phyloP scores from a whole-genome alignment of 2,888 invertebrate genomes.

The Strigamia transsilvanica region DNA sequence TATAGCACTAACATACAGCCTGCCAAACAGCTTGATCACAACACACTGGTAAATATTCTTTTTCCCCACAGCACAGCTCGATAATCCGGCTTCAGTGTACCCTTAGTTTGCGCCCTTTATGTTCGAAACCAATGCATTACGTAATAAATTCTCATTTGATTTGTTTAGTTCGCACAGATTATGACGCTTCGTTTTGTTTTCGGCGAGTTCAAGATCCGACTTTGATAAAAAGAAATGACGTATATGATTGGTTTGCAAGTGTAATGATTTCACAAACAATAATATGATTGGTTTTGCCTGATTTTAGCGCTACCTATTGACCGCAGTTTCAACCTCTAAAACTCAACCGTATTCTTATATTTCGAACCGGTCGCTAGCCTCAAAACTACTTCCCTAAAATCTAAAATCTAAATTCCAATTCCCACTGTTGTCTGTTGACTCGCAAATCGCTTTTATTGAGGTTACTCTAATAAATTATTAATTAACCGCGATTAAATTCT shows the following conservation, averaged over 20 bases:
- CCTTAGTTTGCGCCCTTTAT: not conserved
- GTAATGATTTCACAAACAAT: conserved; percentile 10
- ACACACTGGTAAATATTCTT: conserved; percentile 32
- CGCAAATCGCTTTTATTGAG: conserved; percentile 3
- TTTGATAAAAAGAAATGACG: not conserved
- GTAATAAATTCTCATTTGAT: not conserved
- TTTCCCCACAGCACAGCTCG: conserved; percentile 4
- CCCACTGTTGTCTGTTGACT: not conserved
- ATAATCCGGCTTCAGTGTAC: conserved; percentile 10
- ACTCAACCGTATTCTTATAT: not conserved
- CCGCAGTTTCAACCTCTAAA: not conserved
- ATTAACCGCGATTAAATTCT: not conserved
- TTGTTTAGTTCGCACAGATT: not conserved
- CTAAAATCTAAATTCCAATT: not conserved
- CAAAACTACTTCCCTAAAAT: not conserved
- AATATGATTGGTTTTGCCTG: not conserved
- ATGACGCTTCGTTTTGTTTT: not conserved
- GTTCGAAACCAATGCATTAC: not conserved
- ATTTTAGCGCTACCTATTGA: not conserved
- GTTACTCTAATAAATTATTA: not conserved
- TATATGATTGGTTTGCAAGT: not conserved
- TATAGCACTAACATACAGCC: conserved; percentile 50
- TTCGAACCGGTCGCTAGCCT: conserved; percentile 15
- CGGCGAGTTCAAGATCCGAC: not conserved
- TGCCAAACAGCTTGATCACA: conserved; percentile 26